Evolutionary conservation across 2,797 vertebrate genomes (phyloP).

Genomic region (Neoniphon sammara): DNA sequence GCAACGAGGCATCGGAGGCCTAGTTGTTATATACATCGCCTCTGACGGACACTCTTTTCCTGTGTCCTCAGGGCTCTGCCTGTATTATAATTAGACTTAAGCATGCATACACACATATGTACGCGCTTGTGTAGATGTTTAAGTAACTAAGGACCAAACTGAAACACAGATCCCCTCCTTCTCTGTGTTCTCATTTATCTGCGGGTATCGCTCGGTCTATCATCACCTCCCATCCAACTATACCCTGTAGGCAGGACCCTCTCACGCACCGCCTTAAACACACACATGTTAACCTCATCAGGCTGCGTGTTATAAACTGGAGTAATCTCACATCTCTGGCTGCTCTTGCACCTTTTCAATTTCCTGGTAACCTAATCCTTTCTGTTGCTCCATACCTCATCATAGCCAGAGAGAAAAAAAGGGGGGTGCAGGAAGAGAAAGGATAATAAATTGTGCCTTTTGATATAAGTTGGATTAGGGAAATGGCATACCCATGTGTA

Average conservation of each 20-base stretch:
- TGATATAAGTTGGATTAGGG: conserved; percentile 73
- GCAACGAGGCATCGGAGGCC: conserved; percentile 22
- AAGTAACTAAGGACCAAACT: conserved; percentile 20
- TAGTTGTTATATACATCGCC: not conserved
- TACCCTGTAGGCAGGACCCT: conserved; percentile 39
- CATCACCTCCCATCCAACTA: conserved; percentile 47
- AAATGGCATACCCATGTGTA: conserved; percentile 62
- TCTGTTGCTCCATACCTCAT: conserved; percentile 73
- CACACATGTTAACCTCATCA: conserved; percentile 81
- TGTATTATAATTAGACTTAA: conserved; percentile 29
- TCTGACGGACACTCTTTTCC: conserved; percentile 26
- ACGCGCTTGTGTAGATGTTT: not conserved
- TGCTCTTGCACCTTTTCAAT: conserved; percentile 81
- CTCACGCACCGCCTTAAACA: conserved; percentile 60
- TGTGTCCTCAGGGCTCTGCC: conserved; percentile 11
- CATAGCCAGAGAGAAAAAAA: conserved; percentile 57
- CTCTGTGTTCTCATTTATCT: conserved; percentile 51
- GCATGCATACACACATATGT: conserved; percentile 13
- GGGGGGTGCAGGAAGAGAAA: conserved; percentile 2
- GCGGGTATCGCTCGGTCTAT: conserved; percentile 56
- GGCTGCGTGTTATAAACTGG: conserved; percentile 63
- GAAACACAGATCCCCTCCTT: conserved; percentile 27
- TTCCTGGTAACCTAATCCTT: conserved; percentile 82
- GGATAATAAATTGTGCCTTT: conserved; percentile 75
- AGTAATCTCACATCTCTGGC: conserved; percentile 79